These are phyloP conservation scores for Deroplatys truncata DNA, from an alignment of 2,888 invertebrate species.

Conservation along the genomic window DNA sequence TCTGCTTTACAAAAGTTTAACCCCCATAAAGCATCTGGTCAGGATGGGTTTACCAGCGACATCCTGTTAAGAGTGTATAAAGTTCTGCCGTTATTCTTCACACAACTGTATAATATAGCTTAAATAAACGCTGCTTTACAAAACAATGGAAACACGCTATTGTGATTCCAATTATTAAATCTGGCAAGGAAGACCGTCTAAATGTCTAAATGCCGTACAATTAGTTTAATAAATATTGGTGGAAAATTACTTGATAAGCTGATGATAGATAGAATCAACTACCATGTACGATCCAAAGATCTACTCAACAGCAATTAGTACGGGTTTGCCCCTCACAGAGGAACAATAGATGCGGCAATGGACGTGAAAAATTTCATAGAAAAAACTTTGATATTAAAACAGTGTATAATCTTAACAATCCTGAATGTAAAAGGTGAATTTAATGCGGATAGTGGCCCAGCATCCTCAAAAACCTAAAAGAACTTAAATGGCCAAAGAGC, in stretches of 20 bases:
- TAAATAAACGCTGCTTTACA: too few relatives aligned
- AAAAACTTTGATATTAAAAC: not conserved
- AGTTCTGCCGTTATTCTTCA: too few relatives aligned
- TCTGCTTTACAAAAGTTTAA: too few relatives aligned
- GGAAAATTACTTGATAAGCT: not conserved
- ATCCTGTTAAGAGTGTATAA: too few relatives aligned
- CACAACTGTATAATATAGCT: too few relatives aligned
- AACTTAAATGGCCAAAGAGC: not conserved
- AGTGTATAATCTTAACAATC: not conserved
- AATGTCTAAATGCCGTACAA: not conserved
- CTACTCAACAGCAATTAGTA: not conserved
- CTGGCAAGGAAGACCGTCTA: not conserved
- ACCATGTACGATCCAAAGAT: not conserved
- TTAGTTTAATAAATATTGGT: not conserved
- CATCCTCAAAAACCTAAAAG: not conserved
- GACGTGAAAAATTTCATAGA: not conserved
- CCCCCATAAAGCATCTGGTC: too few relatives aligned
- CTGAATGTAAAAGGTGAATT: not conserved
- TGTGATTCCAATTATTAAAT: not conserved
- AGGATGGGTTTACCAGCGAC: too few relatives aligned
- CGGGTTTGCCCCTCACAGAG: not conserved
- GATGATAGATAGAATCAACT: not conserved
- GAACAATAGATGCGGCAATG: not conserved
- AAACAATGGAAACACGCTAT: too few relatives aligned
- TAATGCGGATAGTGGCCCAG: not conserved